Conservation (phyloP, 2,113 vertebrate species). For the Picathartes gymnocephalus region DNA sequence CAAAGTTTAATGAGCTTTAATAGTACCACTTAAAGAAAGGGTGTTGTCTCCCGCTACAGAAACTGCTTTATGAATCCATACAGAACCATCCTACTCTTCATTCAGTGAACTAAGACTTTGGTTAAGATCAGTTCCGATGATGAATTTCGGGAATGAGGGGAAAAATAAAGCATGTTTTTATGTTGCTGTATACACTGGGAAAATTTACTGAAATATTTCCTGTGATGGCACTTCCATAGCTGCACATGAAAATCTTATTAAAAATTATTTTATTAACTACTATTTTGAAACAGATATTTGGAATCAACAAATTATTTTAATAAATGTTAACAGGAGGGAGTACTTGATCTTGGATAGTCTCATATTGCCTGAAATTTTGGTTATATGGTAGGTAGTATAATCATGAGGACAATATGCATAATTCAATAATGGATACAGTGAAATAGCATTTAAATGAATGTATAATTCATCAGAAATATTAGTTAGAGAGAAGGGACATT, state of each 20-base stretch:
- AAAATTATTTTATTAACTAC: background rate
- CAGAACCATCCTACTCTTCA: constrained; percentile 53
- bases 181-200: background rate
- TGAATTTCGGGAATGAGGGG: background rate
- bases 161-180: background rate
- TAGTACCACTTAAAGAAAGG: constrained; percentile 61
- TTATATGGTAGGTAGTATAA: background rate
- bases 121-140: background rate
- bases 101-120: constrained; percentile 27
- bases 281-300: background rate
- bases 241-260: background rate
- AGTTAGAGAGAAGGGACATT: background rate
- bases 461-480: background rate
- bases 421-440: background rate
- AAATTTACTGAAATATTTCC: background rate
- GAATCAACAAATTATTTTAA: background rate
- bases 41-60: constrained; percentile 57
- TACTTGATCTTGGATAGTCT: background rate
- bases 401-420: background rate
- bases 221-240: background rate
- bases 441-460: background rate
- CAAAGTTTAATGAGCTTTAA: constrained; percentile 67
- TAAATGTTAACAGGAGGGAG: background rate
- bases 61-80: constrained; percentile 64
- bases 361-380: background rate